Conservation (phyloP, 2,888 invertebrate species). For the Sialis lutaria region DNA sequence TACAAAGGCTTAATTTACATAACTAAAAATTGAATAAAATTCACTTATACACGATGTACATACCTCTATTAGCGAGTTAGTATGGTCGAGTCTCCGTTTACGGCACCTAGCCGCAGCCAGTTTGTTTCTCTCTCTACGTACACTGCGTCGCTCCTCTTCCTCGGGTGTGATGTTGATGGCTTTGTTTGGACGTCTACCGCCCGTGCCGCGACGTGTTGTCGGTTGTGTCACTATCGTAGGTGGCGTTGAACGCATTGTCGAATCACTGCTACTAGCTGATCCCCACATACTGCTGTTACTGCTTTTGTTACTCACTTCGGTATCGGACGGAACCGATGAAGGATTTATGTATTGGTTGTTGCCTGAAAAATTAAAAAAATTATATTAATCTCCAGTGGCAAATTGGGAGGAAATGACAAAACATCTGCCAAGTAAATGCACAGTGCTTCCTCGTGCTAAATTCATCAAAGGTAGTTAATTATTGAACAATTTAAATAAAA, state of each 20-base stretch:
- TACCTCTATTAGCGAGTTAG: constrained; percentile 70
- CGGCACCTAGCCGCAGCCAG: constrained; percentile 94
- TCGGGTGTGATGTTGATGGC: constrained; percentile 69
- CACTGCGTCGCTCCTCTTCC: constrained; percentile 76
- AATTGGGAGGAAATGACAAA: too few species aligned
- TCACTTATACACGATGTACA: constrained; percentile 14
- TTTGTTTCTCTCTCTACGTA: constrained; percentile 89
- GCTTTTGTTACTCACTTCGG: background rate
- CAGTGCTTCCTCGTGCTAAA: too few species aligned
- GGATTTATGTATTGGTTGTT: constrained; percentile 26
- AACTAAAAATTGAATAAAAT: too few species aligned
- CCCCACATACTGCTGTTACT: constrained; percentile 4
- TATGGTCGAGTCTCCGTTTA: constrained; percentile 90
- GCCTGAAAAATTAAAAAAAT: constrained; percentile 15
- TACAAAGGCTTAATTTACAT: too few species aligned
- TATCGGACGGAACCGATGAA: constrained; percentile 15
- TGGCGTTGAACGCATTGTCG: constrained; percentile 21
- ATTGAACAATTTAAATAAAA: too few species aligned
- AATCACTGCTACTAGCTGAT: constrained; percentile 12
- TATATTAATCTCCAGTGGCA: background rate
- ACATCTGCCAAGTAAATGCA: too few species aligned
- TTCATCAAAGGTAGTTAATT: too few species aligned
- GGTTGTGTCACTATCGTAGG: constrained; percentile 18
- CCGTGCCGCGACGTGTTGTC: constrained; percentile 58
- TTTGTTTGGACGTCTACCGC: constrained; percentile 64